Evolutionary conservation across 2,113 vertebrate genomes (phyloP).

Genomic region (Nannobrachium achirus): DNA sequence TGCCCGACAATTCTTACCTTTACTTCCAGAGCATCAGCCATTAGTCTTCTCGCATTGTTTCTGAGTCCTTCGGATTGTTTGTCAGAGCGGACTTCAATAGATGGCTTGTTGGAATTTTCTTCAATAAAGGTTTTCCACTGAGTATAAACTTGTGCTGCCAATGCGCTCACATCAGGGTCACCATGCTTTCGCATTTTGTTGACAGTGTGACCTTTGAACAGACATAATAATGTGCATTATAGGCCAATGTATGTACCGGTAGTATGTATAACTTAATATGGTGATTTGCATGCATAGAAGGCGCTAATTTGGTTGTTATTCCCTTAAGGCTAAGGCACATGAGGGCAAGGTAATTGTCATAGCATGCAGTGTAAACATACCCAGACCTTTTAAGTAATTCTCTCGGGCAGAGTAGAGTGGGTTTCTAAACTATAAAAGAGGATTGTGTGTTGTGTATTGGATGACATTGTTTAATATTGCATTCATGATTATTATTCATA

Average conservation of each 20-base stretch:
- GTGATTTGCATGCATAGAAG: no score
- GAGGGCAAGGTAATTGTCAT: no score
- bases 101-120: constrained; percentile 85
- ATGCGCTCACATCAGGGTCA: constrained; percentile 83
- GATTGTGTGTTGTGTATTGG: no score
- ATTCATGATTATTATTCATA: no score
- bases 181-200: constrained; percentile 87
- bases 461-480: no score
- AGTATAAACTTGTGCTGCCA: constrained; percentile 83
- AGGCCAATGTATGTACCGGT: no score
- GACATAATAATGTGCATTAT: not conserved
- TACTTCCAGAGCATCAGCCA: constrained; percentile 85
- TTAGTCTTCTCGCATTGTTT: constrained; percentile 86
- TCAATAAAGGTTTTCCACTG: constrained; percentile 88
- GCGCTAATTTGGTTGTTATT: not conserved
- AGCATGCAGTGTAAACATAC: not conserved
- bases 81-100: constrained; percentile 91
- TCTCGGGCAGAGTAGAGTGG: no score
- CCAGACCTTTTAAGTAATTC: not conserved
- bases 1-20: constrained; percentile 81
- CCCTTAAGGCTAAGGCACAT: no score
- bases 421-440: no score
- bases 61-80: constrained; percentile 87
- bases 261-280: not conserved
- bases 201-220: constrained; percentile 84